phyloP scores from a whole-genome alignment of 2,888 invertebrate species.

The Xylocampa areola region DNA sequence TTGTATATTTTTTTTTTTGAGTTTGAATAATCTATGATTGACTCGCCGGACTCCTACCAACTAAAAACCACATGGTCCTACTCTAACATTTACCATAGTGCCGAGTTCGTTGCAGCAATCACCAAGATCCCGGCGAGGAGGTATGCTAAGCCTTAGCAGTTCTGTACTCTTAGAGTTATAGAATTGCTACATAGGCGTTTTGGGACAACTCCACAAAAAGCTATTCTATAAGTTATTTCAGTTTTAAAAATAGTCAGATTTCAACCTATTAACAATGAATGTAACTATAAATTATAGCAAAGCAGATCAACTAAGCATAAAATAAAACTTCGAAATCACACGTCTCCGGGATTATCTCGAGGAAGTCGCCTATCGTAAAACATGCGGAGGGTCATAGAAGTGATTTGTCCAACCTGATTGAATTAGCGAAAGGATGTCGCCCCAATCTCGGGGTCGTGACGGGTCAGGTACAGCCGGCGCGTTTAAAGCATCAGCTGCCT shows the following conservation, averaged over 20 bases:
- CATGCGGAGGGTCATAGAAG: slow-evolving; percentile 52
- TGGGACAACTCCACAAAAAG: no score
- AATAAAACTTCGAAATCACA: slow-evolving; percentile 15
- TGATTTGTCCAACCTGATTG: slow-evolving; percentile 76
- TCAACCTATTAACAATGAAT: not conserved
- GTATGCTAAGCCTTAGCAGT: no score
- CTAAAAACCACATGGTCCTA: no score
- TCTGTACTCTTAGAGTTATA: no score
- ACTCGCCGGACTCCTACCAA: no score
- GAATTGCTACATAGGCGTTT: no score
- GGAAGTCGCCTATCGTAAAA: slow-evolving; percentile 63
- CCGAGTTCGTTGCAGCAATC: no score
- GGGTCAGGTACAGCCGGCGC: slow-evolving; percentile 71
- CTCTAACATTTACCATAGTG: no score
- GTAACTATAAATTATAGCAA: not conserved
- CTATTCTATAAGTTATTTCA: not conserved
- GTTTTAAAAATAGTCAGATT: not conserved
- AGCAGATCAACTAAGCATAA: not conserved
- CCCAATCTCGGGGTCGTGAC: slow-evolving; percentile 64
- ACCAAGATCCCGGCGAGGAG: no score
- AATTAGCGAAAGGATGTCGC: slow-evolving; percentile 79
- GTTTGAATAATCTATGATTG: no score
- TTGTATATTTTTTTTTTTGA: no score
- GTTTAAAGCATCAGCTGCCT: slow-evolving; percentile 76
- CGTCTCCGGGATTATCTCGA: slow-evolving; percentile 36